Evolutionary conservation across 2,888 invertebrate genomes (phyloP), one percentile per base, ranked within the genome.

Genomic region (Plebejus melissa): DNA sequence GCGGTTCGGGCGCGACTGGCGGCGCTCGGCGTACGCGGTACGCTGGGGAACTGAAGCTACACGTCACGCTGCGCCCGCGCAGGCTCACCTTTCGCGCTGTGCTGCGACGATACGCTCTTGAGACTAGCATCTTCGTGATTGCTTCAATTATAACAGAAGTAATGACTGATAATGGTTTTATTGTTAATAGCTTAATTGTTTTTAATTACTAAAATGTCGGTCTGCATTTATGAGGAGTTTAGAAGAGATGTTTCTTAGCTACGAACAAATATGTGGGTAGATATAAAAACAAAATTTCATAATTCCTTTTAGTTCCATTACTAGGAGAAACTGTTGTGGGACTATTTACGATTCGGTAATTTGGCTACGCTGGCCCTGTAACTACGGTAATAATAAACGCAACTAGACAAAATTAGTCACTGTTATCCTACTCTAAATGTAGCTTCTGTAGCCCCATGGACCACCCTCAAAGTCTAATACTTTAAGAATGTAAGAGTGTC

Each of bases 41-140:
- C 87, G 87, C 93, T 91, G 85, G 84, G 87, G 89, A 87, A 87
- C 84, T 79, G 80, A 78, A 79, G 72, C 54, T 50, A 71, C 91
- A 91, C 91, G 92, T 91, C 91, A 90, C 88, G 86, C 85, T 88
- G 90, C 91, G 90, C 90, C 87, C 87, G 90, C 87, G 90, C 89
- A 84, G 85, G 83, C 89, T 91, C 89, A 92, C 92, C 91, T 92
- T 92, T 91, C 88, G 87, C 71, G 81, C 78, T 85, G 74, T 85
- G 85, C 81, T 75, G 65, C 78, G 85, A 81, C 79, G 77, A 57
- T 81, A 72, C 54, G 70, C 75, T 83, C 81, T 91, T 91, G 89
- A 86, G 88, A 84, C 84, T 88, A 85, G 75, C 36, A 58, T 60
- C 38, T 50, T 16, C 28, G 71, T 41, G 41, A 60, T 72, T 1